phyloP scores from a whole-genome alignment of 1,140 invertebrate genomes.

The Meloidogyne exigua region DNA sequence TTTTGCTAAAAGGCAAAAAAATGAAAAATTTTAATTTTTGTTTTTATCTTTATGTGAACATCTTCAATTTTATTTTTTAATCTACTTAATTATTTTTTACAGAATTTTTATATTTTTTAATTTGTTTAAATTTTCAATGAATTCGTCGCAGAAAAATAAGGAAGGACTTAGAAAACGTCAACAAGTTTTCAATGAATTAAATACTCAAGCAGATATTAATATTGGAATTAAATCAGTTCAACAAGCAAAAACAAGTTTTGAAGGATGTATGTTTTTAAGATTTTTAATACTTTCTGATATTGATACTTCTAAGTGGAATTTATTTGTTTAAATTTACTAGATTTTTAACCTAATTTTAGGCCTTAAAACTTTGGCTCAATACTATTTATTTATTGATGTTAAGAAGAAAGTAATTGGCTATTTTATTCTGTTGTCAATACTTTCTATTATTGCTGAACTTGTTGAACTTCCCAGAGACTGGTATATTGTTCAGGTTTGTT shows the following conservation, averaged over 20 bases:
- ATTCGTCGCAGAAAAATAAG: background rate
- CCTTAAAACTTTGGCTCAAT: background rate
- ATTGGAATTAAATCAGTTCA: background rate
- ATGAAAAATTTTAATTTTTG: background rate
- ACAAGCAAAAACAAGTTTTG: background rate
- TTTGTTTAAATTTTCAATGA: background rate
- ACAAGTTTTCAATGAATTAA: background rate
- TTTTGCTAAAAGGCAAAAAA: background rate
- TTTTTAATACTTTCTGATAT: too few relatives aligned
- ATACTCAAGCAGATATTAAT: background rate
- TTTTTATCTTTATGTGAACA: background rate
- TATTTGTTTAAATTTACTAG: too few relatives aligned
- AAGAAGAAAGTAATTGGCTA: background rate
- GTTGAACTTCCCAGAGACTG: background rate
- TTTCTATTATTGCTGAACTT: background rate
- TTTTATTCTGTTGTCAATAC: background rate
- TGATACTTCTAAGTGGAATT: too few relatives aligned
- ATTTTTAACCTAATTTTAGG: background rate
- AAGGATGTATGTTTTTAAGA: background rate
- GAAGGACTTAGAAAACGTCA: background rate
- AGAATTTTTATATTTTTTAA: background rate
- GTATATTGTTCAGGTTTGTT: background rate
- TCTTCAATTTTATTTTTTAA: background rate
- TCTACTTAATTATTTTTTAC: background rate
- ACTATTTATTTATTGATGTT: background rate